phyloP scores from a whole-genome alignment of 2,797 vertebrate species.

The Leucoraja ocellata region DNA sequence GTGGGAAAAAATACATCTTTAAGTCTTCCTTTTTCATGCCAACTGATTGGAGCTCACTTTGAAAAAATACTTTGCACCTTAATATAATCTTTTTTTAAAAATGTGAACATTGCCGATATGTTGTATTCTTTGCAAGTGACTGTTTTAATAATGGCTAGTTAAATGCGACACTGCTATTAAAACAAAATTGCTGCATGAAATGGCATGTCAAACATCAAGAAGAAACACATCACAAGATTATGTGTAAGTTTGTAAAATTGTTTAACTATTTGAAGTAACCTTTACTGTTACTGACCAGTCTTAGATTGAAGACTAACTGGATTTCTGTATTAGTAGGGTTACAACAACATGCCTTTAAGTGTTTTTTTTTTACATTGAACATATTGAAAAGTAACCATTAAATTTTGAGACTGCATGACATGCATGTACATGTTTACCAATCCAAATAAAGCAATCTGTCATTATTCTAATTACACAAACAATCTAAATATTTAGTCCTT shows the following conservation, averaged over 20 bases:
- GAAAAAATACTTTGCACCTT: constrained; percentile 30
- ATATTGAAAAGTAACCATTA: constrained; percentile 2
- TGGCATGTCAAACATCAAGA: constrained; percentile 22
- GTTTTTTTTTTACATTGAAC: neutral
- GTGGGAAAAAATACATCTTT: neutral
- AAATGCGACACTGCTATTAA: constrained; percentile 10
- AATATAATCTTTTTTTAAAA: neutral
- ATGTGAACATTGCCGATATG: constrained; percentile 16
- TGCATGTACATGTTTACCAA: constrained; percentile 19
- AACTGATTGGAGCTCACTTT: constrained; percentile 12
- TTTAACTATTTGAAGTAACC: constrained; percentile 27
- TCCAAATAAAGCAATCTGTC: constrained; percentile 25
- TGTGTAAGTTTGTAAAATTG: constrained; percentile 24
- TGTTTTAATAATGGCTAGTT: constrained; percentile 26
- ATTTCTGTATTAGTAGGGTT: constrained; percentile 3
- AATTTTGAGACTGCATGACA: constrained; percentile 25
- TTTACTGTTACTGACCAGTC: constrained; percentile 15
- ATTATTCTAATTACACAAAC: constrained; percentile 14
- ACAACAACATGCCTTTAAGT: constrained; percentile 25
- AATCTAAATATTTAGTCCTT: constrained; percentile 28
- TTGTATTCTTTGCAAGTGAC: constrained; percentile 34
- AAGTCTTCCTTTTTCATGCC: constrained; percentile 21
- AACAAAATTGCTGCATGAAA: constrained; percentile 25
- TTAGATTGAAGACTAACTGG: constrained; percentile 14
- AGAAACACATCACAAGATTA: constrained; percentile 11